Conservation (phyloP, 2,797 vertebrate species). For the Orientallactaga sibirica region DNA sequence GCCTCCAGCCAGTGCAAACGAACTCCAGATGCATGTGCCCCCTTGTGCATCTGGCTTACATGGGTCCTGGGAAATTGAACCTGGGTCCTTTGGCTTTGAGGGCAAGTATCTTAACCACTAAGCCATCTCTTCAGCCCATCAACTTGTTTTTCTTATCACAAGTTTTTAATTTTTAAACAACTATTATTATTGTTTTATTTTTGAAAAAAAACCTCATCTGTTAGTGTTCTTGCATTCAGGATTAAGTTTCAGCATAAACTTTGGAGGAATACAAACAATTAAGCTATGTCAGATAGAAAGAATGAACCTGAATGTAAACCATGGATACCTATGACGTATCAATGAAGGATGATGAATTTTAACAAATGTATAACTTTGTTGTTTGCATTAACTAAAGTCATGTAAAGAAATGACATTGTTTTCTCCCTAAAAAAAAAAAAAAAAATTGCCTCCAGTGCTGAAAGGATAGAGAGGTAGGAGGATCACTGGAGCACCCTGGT, state of each 20-base stretch:
- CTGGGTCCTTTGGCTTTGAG: too few relatives aligned
- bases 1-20: too few relatives aligned
- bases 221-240: not conserved
- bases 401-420: conserved; percentile 23
- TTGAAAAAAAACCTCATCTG: not conserved
- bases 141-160: not conserved
- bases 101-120: too few relatives aligned
- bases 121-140: too few relatives aligned
- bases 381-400: not conserved
- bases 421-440: not conserved
- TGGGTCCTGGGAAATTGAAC: too few relatives aligned
- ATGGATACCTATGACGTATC: not conserved
- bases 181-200: not conserved
- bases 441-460: not conserved
- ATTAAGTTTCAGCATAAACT: not conserved
- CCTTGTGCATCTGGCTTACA: too few relatives aligned
- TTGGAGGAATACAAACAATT: not conserved
- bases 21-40: too few relatives aligned
- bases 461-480: too few relatives aligned
- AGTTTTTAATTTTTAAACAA: not conserved
- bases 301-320: not conserved
- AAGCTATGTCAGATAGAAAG: not conserved
- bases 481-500: too few relatives aligned
- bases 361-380: not conserved
- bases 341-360: not conserved